Evolutionary conservation across 2,113 vertebrate species (phyloP).

Genomic region (Hiodon alosoides): DNA sequence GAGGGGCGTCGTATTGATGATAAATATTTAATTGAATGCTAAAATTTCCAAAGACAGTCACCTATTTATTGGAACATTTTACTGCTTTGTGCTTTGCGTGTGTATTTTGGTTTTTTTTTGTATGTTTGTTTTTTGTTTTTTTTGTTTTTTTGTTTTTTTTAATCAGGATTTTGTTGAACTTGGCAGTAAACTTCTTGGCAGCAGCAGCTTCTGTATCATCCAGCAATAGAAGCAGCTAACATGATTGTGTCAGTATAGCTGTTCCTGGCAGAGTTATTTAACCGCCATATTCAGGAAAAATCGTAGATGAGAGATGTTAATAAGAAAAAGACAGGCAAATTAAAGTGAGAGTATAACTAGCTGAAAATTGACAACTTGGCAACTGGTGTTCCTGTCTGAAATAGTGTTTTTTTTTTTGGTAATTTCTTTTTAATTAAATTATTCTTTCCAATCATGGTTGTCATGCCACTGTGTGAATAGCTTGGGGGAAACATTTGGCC

Average conservation of each 20-base stretch:
- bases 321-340: constrained; percentile 19
- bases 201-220: constrained; percentile 70
- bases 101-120: constrained; percentile 14
- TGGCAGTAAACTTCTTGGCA: constrained; percentile 83
- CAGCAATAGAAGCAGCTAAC: constrained; percentile 81
- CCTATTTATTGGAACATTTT: constrained; percentile 47
- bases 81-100: constrained; percentile 24
- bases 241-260: constrained; percentile 66
- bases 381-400: constrained; percentile 29
- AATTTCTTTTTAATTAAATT: constrained; percentile 43
- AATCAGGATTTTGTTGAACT: constrained; percentile 72
- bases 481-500: constrained; percentile 26
- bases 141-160: constrained; percentile 23
- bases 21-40: constrained; percentile 35
- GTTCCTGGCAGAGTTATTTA: constrained; percentile 68
- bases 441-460: constrained; percentile 27
- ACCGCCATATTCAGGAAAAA: constrained; percentile 47
- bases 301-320: constrained; percentile 24
- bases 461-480: constrained; percentile 7
- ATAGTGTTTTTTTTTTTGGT: constrained; percentile 33
- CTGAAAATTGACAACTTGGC: constrained; percentile 45
- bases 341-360: constrained; percentile 26
- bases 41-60: constrained; percentile 60
- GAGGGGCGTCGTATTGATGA: constrained; percentile 27
- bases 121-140: constrained; percentile 24